These are phyloP conservation scores for Arctocebus calabarensis DNA, from an alignment of 2,797 vertebrate genomes.

Conservation along the genomic window DNA sequence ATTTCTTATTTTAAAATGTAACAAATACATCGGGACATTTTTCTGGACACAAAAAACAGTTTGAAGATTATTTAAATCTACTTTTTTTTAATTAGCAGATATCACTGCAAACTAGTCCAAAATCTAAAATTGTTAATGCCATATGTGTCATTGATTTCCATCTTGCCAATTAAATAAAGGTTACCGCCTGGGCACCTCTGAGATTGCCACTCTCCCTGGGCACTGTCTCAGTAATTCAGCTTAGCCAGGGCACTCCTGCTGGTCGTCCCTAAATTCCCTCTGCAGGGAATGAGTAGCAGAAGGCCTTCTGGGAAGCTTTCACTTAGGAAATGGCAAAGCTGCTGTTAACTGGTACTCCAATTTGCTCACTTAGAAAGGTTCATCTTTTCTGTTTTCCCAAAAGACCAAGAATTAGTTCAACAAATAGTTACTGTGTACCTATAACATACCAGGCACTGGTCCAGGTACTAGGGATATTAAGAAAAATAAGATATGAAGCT, in stretches of 20 bases:
- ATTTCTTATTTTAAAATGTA: conserved; percentile 54
- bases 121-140: conserved; percentile 81
- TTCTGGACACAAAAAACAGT: conserved; percentile 46
- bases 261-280: conserved; percentile 68
- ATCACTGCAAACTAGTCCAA: conserved; percentile 77
- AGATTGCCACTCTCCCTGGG: conserved; percentile 73
- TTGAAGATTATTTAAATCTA: conserved; percentile 74
- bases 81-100: conserved; percentile 70
- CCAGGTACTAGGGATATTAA: not conserved
- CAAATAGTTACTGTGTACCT: conserved; percentile 14
- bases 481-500: conserved; percentile 1
- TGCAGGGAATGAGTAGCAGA: not conserved
- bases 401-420: conserved; percentile 9
- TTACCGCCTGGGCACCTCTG: conserved; percentile 74
- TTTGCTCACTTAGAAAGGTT: conserved; percentile 18
- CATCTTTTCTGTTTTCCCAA: conserved; percentile 24
- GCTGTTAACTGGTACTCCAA: not conserved
- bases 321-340: not conserved
- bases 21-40: conserved; percentile 55
- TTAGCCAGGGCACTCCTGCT: conserved; percentile 47
- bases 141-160: conserved; percentile 82
- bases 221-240: conserved; percentile 58
- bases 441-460: not conserved
- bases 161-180: conserved; percentile 83
- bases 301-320: conserved; percentile 53